Evolutionary conservation across 2,888 invertebrate genomes (phyloP).

Genomic region (Chromoteleia sp.): DNA sequence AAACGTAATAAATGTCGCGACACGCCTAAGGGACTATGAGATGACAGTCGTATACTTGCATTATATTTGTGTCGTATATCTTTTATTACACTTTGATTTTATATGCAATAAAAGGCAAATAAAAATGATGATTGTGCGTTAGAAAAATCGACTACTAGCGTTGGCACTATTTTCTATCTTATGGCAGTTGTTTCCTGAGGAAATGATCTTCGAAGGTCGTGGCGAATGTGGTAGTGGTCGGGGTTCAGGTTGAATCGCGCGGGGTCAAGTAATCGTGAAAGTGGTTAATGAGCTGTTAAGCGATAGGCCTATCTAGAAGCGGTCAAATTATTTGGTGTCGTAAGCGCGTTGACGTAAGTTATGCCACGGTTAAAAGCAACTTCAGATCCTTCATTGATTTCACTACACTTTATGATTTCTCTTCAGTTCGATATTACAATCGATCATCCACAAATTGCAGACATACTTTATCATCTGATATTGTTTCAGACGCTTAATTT

Average conservation of each 20-base stretch:
- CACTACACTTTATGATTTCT: slow-evolving; percentile 55
- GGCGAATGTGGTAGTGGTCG: slow-evolving; percentile 36
- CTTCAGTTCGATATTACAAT: slow-evolving; percentile 28
- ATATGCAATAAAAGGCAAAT: slow-evolving; percentile 20
- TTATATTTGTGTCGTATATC: slow-evolving; percentile 18
- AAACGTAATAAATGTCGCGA: slow-evolving; percentile 15
- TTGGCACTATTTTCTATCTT: slow-evolving; percentile 5
- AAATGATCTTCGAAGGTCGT: slow-evolving; percentile 51
- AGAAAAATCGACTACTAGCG: slow-evolving; percentile 17
- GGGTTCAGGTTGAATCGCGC: slow-evolving; percentile 53
- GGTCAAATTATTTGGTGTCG: slow-evolving; percentile 60
- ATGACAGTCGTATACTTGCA: slow-evolving; percentile 18
- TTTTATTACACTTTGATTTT: slow-evolving; percentile 24
- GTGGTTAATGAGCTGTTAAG: slow-evolving; percentile 78
- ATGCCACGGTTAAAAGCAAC: slow-evolving; percentile 61
- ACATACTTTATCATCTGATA: slow-evolving; percentile 38
- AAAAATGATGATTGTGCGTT: slow-evolving; percentile 9
- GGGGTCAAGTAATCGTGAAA: slow-evolving; percentile 71
- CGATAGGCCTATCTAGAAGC: slow-evolving; percentile 70
- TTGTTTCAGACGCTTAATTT: slow-evolving; percentile 10
- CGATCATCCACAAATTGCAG: slow-evolving; percentile 45
- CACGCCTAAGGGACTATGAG: not conserved
- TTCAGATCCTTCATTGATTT: slow-evolving; percentile 55
- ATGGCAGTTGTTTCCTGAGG: slow-evolving; percentile 52
- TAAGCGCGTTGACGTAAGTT: slow-evolving; percentile 64